Percentiles rank a stretch among this genome's conserved stretches.
Conservation (phyloP, 2,797 vertebrate genomes). For the Natrix natrix region DNA sequence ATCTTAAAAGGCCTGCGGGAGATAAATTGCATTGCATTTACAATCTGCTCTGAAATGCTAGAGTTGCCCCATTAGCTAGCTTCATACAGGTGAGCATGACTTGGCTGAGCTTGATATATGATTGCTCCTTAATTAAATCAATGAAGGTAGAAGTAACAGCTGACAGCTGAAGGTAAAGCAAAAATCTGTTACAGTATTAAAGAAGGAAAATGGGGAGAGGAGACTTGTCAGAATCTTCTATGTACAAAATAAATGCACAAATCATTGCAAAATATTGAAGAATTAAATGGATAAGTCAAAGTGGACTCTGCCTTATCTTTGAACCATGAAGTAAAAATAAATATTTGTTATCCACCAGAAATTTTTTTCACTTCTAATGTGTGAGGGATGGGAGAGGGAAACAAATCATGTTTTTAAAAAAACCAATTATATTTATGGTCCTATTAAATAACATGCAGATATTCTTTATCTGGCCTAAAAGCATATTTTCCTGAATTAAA, state of each 20-base stretch:
- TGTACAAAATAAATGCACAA: background rate
- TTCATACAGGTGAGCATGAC: slow-evolving; percentile 52
- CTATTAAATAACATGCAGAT: background rate
- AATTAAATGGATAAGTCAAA: background rate
- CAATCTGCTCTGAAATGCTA: slow-evolving; percentile 54
- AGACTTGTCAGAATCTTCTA: fast-evolving
- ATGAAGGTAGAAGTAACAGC: slow-evolving; percentile 38
- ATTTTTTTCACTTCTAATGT: background rate
- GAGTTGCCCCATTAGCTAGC: slow-evolving; percentile 43
- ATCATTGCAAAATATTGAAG: background rate
- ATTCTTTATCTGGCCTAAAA: background rate
- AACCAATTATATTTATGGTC: background rate
- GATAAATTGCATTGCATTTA: slow-evolving; percentile 58
- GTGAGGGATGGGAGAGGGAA: background rate
- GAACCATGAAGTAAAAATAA: background rate
- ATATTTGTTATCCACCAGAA: background rate
- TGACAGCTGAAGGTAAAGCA: background rate
- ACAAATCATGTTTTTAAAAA: background rate
- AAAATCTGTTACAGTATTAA: background rate
- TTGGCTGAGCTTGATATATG: slow-evolving; percentile 46
- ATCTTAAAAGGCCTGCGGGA: slow-evolving; percentile 59
- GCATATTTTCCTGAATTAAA: background rate
- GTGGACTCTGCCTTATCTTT: background rate
- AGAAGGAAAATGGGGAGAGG: background rate
- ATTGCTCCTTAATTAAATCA: slow-evolving; percentile 28